Evolutionary conservation across 2,113 vertebrate species (phyloP).

Genomic region (Asarcornis scutulata): DNA sequence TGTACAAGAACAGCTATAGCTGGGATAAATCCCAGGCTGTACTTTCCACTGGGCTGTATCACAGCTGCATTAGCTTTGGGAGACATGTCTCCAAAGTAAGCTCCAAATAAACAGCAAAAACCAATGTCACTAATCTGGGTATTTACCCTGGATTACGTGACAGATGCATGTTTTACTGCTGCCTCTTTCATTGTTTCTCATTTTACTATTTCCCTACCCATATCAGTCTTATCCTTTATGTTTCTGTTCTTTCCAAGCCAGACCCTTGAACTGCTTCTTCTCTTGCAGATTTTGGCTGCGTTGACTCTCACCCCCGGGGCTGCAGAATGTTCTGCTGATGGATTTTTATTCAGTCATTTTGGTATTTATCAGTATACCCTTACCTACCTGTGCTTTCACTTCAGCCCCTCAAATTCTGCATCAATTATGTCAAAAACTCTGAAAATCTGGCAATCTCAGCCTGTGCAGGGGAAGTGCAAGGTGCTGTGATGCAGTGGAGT

Average conservation of each 20-base stretch:
- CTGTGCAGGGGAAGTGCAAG: not conserved
- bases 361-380: not conserved
- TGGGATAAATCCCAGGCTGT: not conserved
- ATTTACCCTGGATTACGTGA: constrained; percentile 30
- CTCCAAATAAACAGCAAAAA: not conserved
- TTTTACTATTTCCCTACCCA: not conserved
- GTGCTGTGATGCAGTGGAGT: accelerated
- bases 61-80: not conserved
- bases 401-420: not conserved
- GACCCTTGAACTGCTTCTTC: not conserved
- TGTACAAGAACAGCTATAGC: not conserved
- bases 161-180: not conserved
- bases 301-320: not conserved
- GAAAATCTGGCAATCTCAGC: not conserved
- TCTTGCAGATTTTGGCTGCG: accelerated
- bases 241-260: not conserved
- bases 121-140: not conserved
- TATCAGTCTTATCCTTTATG: not conserved
- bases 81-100: not conserved
- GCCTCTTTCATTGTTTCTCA: not conserved
- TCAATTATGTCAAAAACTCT: not conserved
- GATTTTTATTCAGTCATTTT: not conserved
- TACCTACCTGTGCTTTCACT: not conserved
- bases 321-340: not conserved
- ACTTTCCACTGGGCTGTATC: not conserved